Base-by-base conservation (phyloP, 2,113 vertebrate genomes). In the Paramisgurnus dabryanus region DNA sequence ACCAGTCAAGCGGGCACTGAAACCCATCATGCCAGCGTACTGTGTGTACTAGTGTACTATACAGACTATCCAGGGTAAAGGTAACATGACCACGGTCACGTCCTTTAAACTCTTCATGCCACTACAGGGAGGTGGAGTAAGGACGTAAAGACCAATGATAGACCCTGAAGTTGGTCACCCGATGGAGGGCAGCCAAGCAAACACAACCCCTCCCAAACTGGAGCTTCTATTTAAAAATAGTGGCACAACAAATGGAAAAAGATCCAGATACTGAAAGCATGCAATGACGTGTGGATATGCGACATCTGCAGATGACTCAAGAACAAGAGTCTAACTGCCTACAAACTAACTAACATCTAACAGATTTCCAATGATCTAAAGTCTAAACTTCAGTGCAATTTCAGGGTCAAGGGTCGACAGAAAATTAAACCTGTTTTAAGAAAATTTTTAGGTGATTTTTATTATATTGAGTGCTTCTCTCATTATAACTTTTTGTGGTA, bases 11-110 rank as follows among this genome's bases (percentile, higher is more conserved):
- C 70, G 74, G 55, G 60, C 43, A 61, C 27, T 72, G 27, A 18
- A 43, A 73, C 78, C 65, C 79, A 63, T 72, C 41, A 15, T 68
- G 45, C 64, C 77, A 69, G 41, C 58, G 53, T 67, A 60, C 27
- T 41, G 27, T 34, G 27, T 34, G 27, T 34, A 34, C 7, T 47
- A 53, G 27, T 34, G 27, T 34, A 34, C 7, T 47, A 53, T 66
- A 12, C 68, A 60, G 43, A 43, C 45, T 81, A 81, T 83, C 75
- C 75, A 85, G 84, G 65, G 68, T 66, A 85, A 81, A 83, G 84
- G 84, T 85, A 61, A 85, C 58, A 2, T 45, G 60, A 70, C 15
- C 74, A 80, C 11, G 3, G 27, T 43, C 18, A 27, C 9, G 40
- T 69, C 60, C 57, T 79, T 79, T 83, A 85, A 78, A 78, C 80